Evolutionary conservation across 2,888 invertebrate genomes (phyloP), one percentile per base, ranked within the genome.

Genomic region (Chamaedrilus cognettii): DNA sequence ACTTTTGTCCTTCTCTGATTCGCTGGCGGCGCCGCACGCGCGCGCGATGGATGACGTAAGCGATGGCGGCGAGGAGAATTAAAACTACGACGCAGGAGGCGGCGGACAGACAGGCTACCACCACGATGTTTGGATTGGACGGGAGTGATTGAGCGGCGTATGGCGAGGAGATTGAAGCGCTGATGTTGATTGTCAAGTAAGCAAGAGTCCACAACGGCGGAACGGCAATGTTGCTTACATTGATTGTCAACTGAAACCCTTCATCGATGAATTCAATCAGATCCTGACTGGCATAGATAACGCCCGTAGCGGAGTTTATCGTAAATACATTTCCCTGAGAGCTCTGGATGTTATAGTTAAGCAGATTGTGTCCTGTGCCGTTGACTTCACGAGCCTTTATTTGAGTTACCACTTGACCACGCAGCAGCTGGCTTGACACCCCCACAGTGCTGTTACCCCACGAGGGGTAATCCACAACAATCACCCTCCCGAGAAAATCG

Each of bases 401-500:
- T 58, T 35, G 51, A 5, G 61, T n/a, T 7, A 61, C 34, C 15
- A n/a, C 31, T 30, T 34, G 31, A 33, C 61, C 66, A 5, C 32
- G 15, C 0, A 33, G 23, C 3, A 35, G 26, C 3, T 28, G 19
- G 42, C 35, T 61, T n/a, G 66, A 61, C 4, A 66, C n/a, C n/a
- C 60, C 42, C 23, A 66, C 42, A 23, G 61, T 61, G 56, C 35
- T 34, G 60, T 61, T 66, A 30, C 42, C 28, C 28, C 23, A 3
- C 15, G 15, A 5, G 1, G 67, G 67, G 42, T 57, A 67, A 15
- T 34, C 33, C n/a, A 67, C 28, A 3, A 34, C 28, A 15, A 62
- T 66, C 5, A 42, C 26, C 23, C 64, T 42, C 23, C 64, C 67
- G 33, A 57, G 64, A 7, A 31, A 49, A 52, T 67, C 67, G 11